These are phyloP conservation scores for Hyposmocoma kahamanoa DNA, from an alignment of 1,140 invertebrate species.

Conservation along the genomic window DNA sequence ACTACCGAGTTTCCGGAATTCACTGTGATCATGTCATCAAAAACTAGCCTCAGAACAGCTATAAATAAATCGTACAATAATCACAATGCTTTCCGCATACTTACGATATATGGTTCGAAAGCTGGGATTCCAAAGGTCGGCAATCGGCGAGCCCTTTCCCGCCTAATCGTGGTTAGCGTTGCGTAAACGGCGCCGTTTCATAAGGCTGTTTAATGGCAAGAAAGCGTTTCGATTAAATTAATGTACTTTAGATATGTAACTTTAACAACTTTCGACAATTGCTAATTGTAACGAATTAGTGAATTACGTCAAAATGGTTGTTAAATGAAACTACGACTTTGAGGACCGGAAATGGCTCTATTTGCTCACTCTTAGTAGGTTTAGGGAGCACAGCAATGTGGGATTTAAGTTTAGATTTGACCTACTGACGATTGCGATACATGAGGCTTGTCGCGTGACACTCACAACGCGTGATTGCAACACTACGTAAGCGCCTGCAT, in stretches of 20 bases:
- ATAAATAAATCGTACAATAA: not conserved
- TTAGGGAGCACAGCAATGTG: conserved; percentile 1
- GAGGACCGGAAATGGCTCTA: too few species aligned
- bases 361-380: too few species aligned
- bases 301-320: too few species aligned
- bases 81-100: conserved; percentile 12
- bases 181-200: conserved; percentile 26
- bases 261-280: not conserved
- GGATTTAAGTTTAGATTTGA: not conserved
- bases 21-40: conserved; percentile 4
- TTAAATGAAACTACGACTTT: too few species aligned
- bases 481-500: conserved; percentile 24
- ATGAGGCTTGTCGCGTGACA: conserved; percentile 31
- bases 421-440: not conserved
- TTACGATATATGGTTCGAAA: conserved; percentile 19
- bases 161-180: conserved; percentile 21
- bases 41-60: not conserved
- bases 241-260: not conserved
- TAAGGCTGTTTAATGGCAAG: conserved; percentile 14
- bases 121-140: conserved; percentile 20
- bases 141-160: conserved; percentile 23
- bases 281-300: not conserved
- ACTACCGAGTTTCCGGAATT: conserved; percentile 36
- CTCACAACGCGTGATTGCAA: conserved; percentile 34
- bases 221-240: conserved; percentile 1